Base-by-base conservation (phyloP, 2,113 vertebrate species). In the Calyptomena viridis region DNA sequence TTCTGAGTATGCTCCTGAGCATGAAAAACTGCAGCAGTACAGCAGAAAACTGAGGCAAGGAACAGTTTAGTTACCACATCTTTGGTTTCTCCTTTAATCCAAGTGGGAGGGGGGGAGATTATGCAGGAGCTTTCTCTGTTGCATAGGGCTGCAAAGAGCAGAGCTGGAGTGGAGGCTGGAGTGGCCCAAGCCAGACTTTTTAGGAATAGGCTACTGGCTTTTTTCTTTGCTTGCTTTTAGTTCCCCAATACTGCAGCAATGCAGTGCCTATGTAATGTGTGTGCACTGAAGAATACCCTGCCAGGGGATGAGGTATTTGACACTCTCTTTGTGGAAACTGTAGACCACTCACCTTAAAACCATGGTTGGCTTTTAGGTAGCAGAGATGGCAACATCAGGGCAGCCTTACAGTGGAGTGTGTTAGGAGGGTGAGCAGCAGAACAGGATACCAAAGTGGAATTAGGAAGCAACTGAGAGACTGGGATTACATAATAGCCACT, bases 381-480 rank as follows among this genome's bases (percentile, higher is more conserved):
- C 28, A 89, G 55, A 69, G 73, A 66, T 28, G 69, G 50, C 24
- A 66, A 82, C 31, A 78, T 31, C 35, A 63, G 23, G 39, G 42
- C 23, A 55, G 12, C 42, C 23, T 72, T 33, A 55, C 11, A 50
- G 78, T 0, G 0, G 60, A 59, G 59, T 42, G 22, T 0, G 0
- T 11, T 68, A 66, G n/a, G 35, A 75, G 6, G 12, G 27, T 35
- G 30, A 78, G 33, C 15, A 40, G 47, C 28, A 30, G 69, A 72
- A 8, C 12, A 33, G 53, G 81, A 75, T 9, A 63, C 8, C 20
- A 35, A 33, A 46, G 4, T 2, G 30, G 58, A 90, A 76, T 63
- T 42, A 33, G 47, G 42, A 90, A 88, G 23, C 8, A 30, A 5
- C 33, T 55, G 50, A 66, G 46, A 52, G 42, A n/a, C 16, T 39